Conservation (phyloP, 1,140 invertebrate genomes). For the Solen grandis region DNA sequence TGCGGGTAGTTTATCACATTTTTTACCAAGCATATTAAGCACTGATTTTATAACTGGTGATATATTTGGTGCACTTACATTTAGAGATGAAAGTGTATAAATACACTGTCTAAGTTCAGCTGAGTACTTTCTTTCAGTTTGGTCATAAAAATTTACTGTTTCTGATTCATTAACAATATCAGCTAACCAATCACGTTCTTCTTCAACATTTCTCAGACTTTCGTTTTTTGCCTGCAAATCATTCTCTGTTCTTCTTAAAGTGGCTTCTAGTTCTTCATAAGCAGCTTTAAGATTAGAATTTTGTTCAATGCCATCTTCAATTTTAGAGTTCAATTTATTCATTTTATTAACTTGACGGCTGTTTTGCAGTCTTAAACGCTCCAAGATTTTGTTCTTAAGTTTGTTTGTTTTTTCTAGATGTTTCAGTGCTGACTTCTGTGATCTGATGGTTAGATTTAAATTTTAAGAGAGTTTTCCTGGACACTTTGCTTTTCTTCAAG, state of each 20-base stretch:
- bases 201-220: not conserved
- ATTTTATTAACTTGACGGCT: too few relatives aligned
- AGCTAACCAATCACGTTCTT: constrained; percentile 23
- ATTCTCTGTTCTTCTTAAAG: too few relatives aligned
- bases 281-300: too few relatives aligned
- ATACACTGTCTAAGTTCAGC: constrained; percentile 31
- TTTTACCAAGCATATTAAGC: constrained; percentile 1
- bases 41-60: constrained; percentile 6
- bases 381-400: not conserved
- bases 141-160: constrained; percentile 17
- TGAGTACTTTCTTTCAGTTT: not conserved
- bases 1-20: not conserved
- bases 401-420: constrained; percentile 7
- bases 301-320: too few relatives aligned
- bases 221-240: not conserved
- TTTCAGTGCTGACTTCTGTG: too few relatives aligned
- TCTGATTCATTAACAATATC: constrained; percentile 33
- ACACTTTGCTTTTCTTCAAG: not conserved
- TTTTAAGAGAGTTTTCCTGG: not conserved
- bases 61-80: constrained; percentile 23
- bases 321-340: too few relatives aligned
- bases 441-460: not conserved
- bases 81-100: constrained; percentile 7
- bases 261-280: too few relatives aligned
- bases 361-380: constrained; percentile 12